Evolutionary conservation across 2,888 invertebrate species (phyloP), one percentile per base, ranked within the genome.

Genomic region (Opisthograptis luteolata): DNA sequence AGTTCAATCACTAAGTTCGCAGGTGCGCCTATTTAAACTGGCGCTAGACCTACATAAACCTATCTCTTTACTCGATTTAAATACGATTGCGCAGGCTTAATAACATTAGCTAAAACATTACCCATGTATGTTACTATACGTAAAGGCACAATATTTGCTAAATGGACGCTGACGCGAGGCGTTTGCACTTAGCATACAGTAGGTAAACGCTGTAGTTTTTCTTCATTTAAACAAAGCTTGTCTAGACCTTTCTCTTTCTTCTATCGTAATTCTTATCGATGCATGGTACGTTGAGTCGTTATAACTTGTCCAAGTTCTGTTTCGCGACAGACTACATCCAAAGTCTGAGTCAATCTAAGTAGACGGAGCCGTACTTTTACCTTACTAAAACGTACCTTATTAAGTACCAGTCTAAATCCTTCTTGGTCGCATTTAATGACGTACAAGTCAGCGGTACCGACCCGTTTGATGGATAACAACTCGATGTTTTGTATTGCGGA

Each of bases 401-500:
- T 79, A 74, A 84, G 84, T 78, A 68, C 65, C 69, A 45, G 73
- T 70, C 76, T 72, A 84, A 84, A 83, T 79, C 87, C 85, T 84
- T 85, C 85, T 87, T 63, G 81, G 87, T 86, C 83, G 76, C 76
- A 81, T 87, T 86, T 87, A 86, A 87, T 85, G 85, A 85, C 82
- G 82, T 73, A 66, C 73, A 66, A 76, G 76, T 73, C 78, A 70
- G 71, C 64, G 68, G 70, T 70, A 64, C 67, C 68, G 73, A 76
- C 76, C 76, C 67, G 82, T 80, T 85, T 84, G 84, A 85, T 82
- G 78, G 79, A 86, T 84, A 75, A 75, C 65, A 68, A 76, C 73
- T 68, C 30, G 74, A 80, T 79, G 76, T 80, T 74, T 77, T 73
- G 70, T 72, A 62, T 65, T 55, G 61, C 62, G 60, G 70, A 74